phyloP scores from a whole-genome alignment of 2,888 invertebrate species.

The Pogonocherus hispidulus region DNA sequence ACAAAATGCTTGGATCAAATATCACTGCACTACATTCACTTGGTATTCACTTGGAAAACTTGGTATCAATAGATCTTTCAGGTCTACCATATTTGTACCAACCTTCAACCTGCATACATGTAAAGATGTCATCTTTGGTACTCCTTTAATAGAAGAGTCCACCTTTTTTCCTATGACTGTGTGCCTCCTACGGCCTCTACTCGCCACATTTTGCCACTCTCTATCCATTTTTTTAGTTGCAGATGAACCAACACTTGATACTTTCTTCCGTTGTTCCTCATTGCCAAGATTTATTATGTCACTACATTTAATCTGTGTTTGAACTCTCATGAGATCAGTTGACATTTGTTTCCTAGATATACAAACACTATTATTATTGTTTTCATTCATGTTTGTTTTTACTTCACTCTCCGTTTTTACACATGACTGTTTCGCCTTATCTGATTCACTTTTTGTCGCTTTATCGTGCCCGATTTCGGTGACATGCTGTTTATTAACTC shows the following conservation, averaged over 20 bases:
- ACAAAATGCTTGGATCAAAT: background rate
- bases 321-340: too few relatives aligned
- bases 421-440: background rate
- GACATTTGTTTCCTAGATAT: background rate
- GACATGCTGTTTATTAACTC: background rate
- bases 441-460: too few relatives aligned
- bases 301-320: background rate
- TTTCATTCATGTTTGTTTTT: background rate
- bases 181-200: background rate
- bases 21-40: background rate
- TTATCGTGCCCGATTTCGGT: too few relatives aligned
- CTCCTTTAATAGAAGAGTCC: background rate
- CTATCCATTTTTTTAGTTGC: background rate
- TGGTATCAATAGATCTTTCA: background rate
- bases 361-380: background rate
- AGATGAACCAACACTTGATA: too few relatives aligned
- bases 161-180: background rate
- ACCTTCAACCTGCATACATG: conserved; percentile 3
- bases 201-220: background rate
- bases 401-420: background rate
- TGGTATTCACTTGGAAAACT: background rate
- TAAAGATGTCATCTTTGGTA: background rate
- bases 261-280: too few relatives aligned
- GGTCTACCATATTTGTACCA: background rate
- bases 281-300: background rate